These are phyloP conservation scores for Rhagonycha fulva DNA, from an alignment of 2,888 invertebrate genomes.

Conservation along the genomic window DNA sequence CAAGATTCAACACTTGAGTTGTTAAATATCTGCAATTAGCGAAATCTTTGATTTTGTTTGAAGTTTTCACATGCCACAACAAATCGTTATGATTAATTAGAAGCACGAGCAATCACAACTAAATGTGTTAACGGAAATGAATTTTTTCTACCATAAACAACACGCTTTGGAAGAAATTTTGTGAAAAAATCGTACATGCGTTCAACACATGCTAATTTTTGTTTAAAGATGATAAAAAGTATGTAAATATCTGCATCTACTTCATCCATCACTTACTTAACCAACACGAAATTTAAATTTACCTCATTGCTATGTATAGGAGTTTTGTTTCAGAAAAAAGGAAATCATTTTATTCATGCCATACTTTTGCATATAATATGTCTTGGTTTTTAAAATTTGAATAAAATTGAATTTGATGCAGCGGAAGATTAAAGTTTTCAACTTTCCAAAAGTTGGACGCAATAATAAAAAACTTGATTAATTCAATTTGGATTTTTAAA, in stretches of 20 bases:
- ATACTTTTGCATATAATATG: background rate
- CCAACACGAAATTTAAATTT: background rate
- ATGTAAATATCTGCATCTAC: background rate
- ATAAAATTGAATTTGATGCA: background rate
- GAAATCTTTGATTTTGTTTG: background rate
- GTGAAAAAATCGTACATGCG: constrained; percentile 25
- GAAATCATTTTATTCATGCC: background rate
- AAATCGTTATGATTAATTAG: background rate
- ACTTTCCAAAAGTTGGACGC: background rate
- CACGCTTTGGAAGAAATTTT: constrained; percentile 11
- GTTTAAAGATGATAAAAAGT: constrained; percentile 16
- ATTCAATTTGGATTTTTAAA: background rate
- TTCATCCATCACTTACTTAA: background rate
- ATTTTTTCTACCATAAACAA: constrained; percentile 32
- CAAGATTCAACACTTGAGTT: background rate
- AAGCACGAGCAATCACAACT: background rate
- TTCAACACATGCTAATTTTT: constrained; percentile 33
- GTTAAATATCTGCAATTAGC: background rate
- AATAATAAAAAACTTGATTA: background rate
- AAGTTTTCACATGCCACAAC: background rate
- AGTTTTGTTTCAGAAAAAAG: background rate
- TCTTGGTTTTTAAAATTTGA: background rate
- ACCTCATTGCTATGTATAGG: background rate
- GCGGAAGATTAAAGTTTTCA: background rate
- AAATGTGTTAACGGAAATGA: constrained; percentile 33